Evolutionary conservation across 2,888 invertebrate species (phyloP).

Genomic region (Morpho deidamia): DNA sequence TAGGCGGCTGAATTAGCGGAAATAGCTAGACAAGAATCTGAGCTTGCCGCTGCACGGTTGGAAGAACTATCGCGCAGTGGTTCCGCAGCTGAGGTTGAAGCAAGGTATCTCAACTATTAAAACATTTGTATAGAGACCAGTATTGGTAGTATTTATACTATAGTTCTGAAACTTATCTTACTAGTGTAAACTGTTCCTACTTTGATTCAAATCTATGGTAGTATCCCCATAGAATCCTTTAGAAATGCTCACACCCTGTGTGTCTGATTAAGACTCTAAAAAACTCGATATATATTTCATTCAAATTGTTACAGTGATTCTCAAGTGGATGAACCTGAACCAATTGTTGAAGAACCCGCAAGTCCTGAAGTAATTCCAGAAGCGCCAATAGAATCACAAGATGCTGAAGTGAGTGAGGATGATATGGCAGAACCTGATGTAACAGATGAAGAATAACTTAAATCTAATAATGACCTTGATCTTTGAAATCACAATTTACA

Average conservation of each 20-base stretch:
- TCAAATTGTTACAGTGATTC: constrained; percentile 44
- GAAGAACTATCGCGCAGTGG: constrained; percentile 73
- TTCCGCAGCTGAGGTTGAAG: constrained; percentile 56
- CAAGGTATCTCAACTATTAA: constrained; percentile 36
- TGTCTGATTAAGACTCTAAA: no score
- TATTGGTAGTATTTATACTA: no score
- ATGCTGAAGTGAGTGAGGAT: constrained; percentile 65
- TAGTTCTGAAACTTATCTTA: no score
- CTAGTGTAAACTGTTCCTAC: no score
- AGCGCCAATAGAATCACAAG: constrained; percentile 41
- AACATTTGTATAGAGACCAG: no score
- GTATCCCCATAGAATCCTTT: no score
- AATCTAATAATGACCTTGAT: not conserved
- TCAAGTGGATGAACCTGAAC: constrained; percentile 62
- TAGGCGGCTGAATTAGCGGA: constrained; percentile 84
- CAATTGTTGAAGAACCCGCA: constrained; percentile 70
- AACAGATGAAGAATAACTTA: constrained; percentile 71
- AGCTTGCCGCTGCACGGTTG: constrained; percentile 78
- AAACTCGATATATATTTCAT: no score
- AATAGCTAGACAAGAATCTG: constrained; percentile 78
- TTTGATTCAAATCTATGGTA: no score
- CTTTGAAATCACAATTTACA: constrained; percentile 11
- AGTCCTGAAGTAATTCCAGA: constrained; percentile 57
- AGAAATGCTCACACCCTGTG: no score
- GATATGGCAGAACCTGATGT: constrained; percentile 72